Base-by-base conservation (phyloP, 2,797 vertebrate genomes). In the Falco naumanni region DNA sequence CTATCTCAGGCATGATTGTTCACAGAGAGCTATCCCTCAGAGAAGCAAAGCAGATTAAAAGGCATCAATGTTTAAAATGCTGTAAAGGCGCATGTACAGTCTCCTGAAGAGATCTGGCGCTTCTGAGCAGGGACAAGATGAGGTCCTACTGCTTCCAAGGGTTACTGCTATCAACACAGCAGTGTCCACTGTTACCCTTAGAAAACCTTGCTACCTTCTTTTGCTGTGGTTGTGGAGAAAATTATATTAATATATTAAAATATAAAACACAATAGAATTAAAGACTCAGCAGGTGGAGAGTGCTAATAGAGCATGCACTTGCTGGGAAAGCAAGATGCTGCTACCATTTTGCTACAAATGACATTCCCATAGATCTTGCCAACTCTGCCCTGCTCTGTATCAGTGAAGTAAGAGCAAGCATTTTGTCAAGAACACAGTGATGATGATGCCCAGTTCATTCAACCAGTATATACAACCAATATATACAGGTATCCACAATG, bases 401-500 rank as follows among this genome's bases (percentile, higher is more conserved):
- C 21, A 64, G 15, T 24, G 29, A 71, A 66, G 21, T 15, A 24
- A 37, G 13, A 65, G 33, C 28, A 60, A 39, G 45, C 1, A 15
- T 71, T 63, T 54, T 45, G 25, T 31, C 28, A 21, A 37, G 26
- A 41, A 21, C 7, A 37, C 9, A 41, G 22, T 17, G 14, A 29
- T 37, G 39, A 29, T 16, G 61, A 70, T 33, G 47, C 16, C 26
- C 48, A 48, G 43, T 47, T 70, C 31, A 24, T 81, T 61, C 70
- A 84, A 16, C 15, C 15, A 61, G 11, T 19, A 5, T 41, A 41
- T 41, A 41, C 70, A 84, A 19, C 15, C 15, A 61, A 10, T 19
- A 5, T 3, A 5, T 0, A 7, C 18, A 47, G 45, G 16, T 31
- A 16, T 26, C 28, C 50, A 10, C 56, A 34, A 53, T 4, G 1